Percentiles rank a stretch among this genome's conserved stretches.
Evolutionary conservation across 2,888 invertebrate species (phyloP).

Genomic region (Dione vanillae): DNA sequence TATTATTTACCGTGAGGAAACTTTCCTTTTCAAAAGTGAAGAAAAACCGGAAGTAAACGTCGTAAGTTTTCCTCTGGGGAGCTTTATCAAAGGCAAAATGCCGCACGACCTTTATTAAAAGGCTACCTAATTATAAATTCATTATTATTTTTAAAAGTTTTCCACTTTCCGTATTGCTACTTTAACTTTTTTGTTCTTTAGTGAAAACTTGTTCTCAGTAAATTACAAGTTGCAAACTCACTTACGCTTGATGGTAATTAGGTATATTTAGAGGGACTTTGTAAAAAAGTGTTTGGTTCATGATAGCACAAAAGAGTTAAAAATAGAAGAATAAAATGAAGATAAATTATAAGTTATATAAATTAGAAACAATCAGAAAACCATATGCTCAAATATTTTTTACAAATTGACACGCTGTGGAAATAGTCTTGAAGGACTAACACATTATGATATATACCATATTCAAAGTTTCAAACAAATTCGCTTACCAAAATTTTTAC

Average conservation of each 20-base stretch:
- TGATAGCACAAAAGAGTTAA: background rate
- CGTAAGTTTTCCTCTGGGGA: conserved; percentile 42
- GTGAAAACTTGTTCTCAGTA: conserved; percentile 41
- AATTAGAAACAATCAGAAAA: no score
- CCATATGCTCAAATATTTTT: no score
- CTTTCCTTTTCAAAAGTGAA: conserved; percentile 27
- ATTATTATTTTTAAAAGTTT: conserved; percentile 48
- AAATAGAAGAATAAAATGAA: background rate
- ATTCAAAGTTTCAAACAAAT: no score
- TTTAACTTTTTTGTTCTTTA: conserved; percentile 44
- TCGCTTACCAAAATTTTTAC: no score
- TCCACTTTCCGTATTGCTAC: conserved; percentile 44
- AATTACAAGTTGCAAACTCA: conserved; percentile 41
- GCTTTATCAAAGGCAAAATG: conserved; percentile 45
- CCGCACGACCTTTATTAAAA: conserved; percentile 44
- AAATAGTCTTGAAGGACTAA: no score
- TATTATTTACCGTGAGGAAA: conserved; percentile 12
- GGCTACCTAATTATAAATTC: conserved; percentile 48
- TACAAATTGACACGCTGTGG: no score
- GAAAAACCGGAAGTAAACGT: conserved; percentile 35
- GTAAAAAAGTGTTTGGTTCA: background rate
- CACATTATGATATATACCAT: no score
- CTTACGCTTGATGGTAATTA: conserved; percentile 31
- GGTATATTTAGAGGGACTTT: background rate
- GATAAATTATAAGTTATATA: no score